Percentiles rank a stretch among this genome's conserved stretches.
These are phyloP conservation scores for Apteryx owenii DNA, from an alignment of 2,113 vertebrate species.

Conservation along the genomic window DNA sequence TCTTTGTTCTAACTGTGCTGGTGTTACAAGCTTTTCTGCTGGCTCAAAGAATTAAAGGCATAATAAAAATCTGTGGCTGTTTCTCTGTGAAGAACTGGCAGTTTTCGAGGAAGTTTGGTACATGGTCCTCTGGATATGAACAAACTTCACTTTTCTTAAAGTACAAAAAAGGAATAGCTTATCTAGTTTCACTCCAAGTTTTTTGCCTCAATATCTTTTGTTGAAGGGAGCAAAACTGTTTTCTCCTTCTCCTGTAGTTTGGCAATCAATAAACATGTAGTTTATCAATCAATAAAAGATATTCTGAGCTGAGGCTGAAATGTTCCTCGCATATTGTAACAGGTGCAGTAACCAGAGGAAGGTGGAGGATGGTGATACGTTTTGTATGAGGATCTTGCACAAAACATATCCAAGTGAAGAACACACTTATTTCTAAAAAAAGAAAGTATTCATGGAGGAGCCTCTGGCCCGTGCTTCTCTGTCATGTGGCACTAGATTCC, in stretches of 20 bases:
- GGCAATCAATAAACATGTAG: no score
- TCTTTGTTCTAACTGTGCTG: no score
- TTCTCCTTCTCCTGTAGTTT: neutral
- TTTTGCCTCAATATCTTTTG: neutral
- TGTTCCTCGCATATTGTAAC: neutral
- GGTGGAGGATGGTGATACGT: neutral
- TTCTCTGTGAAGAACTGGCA: no score
- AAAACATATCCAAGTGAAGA: neutral
- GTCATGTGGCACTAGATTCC: neutral
- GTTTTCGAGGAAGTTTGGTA: no score
- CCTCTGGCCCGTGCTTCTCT: neutral
- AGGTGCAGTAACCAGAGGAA: neutral
- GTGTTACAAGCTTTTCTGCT: no score
- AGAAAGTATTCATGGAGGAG: neutral
- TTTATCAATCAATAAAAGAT: neutral
- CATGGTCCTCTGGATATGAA: no score
- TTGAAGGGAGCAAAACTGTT: neutral
- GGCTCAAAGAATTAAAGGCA: no score
- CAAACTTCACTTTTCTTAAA: neutral
- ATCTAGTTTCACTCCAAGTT: neutral
- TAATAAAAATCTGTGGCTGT: no score
- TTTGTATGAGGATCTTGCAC: neutral
- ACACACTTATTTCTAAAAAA: neutral
- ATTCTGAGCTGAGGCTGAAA: neutral
- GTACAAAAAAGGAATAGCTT: neutral